phyloP scores from a whole-genome alignment of 2,113 vertebrate genomes.

The Oreocharis arfaki region DNA sequence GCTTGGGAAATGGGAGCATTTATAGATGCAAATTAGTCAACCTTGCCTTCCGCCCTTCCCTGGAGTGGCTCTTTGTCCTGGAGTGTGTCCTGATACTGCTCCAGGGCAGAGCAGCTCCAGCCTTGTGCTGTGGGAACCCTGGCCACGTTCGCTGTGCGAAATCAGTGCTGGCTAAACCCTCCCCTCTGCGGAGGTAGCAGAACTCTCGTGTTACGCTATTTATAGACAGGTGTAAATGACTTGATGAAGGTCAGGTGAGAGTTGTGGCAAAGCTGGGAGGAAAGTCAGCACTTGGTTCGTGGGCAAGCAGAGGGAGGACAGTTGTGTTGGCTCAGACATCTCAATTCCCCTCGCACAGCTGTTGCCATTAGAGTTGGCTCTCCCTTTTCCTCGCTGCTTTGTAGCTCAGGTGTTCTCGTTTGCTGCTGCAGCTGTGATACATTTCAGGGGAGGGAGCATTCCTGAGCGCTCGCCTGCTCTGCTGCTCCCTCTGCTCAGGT shows the following conservation, averaged over 20 bases:
- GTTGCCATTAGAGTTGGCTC: not conserved
- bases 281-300: not conserved
- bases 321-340: not conserved
- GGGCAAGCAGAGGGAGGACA: not conserved
- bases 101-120: not conserved
- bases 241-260: not conserved
- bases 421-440: not conserved
- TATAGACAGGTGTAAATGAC: not conserved
- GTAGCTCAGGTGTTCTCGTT: not conserved
- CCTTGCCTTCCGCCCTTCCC: not conserved
- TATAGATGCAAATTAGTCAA: fast-evolving
- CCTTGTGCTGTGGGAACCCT: not conserved
- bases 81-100: not conserved
- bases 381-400: not conserved
- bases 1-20: not conserved
- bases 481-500: not conserved
- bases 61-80: fast-evolving
- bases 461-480: not conserved
- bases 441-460: not conserved
- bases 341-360: not conserved
- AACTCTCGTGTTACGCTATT: not conserved
- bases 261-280: not conserved
- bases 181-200: not conserved
- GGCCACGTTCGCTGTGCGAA: fast-evolving
- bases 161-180: not conserved